These are phyloP conservation scores for Gymnocypris eckloni DNA, from an alignment of 2,797 vertebrate genomes.

Conservation along the genomic window DNA sequence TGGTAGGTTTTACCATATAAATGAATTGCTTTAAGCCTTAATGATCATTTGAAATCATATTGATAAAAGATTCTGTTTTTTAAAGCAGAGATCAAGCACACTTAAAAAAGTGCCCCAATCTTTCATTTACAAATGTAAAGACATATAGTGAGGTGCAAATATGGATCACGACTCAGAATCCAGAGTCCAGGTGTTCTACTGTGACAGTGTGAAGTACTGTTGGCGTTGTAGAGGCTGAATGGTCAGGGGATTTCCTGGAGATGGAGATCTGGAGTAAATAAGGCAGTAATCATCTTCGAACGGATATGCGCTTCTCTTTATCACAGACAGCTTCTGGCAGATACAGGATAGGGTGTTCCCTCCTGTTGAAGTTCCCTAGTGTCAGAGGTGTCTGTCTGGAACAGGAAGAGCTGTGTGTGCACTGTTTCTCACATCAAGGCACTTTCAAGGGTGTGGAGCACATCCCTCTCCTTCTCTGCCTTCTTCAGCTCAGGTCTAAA, in stretches of 20 bases:
- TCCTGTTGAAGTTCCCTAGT: neutral
- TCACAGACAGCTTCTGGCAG: conserved; percentile 32
- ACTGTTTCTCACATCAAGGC: conserved; percentile 18
- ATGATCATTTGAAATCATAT: neutral
- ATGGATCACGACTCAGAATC: neutral
- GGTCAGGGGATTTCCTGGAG: conserved; percentile 29
- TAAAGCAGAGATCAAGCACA: neutral
- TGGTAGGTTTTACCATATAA: neutral
- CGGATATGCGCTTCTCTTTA: neutral
- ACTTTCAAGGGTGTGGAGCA: neutral
- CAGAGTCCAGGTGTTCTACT: conserved; percentile 10
- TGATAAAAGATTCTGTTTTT: neutral
- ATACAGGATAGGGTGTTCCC: conserved; percentile 39
- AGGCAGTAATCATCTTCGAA: conserved; percentile 13
- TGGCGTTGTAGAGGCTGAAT: conserved; percentile 3
- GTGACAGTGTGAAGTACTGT: neutral
- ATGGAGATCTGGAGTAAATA: conserved; percentile 13
- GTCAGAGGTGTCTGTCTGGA: conserved; percentile 25
- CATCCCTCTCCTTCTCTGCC: neutral
- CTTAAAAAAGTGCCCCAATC: neutral
- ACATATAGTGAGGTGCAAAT: neutral
- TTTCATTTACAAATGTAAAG: neutral
- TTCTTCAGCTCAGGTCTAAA: neutral
- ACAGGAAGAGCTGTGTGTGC: conserved; percentile 3
- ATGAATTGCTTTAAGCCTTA: neutral